A percentile compares a stretch with the other conserved stretches of the same genome.
Conservation (phyloP, 2,888 invertebrate species). For the Polyommatus iphigenia region DNA sequence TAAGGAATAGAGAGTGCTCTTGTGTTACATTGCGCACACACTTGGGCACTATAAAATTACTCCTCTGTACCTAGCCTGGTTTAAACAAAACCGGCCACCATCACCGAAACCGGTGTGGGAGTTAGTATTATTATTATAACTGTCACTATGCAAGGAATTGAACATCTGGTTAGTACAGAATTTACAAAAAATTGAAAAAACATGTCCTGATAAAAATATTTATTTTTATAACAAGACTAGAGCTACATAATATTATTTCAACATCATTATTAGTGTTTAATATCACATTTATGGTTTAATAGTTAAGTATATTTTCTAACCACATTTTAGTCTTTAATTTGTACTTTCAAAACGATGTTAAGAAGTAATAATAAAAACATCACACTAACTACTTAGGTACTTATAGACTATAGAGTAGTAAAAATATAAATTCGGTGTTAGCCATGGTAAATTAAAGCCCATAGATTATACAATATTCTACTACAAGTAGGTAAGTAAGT, state of each 20-base stretch:
- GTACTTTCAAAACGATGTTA: constrained; percentile 16
- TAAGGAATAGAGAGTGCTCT: no score
- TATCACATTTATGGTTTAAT: neutral
- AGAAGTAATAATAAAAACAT: neutral
- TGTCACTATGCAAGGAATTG: no score
- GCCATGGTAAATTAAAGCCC: neutral
- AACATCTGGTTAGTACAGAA: neutral
- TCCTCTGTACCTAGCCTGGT: no score
- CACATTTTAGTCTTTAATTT: constrained; percentile 32
- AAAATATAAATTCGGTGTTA: neutral
- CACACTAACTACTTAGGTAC: neutral
- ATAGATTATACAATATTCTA: neutral
- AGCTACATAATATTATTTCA: neutral
- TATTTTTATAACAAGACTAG: constrained; percentile 23
- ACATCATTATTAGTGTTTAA: neutral
- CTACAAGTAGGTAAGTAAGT: neutral
- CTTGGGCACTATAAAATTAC: no score
- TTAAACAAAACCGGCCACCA: no score
- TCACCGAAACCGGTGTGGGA: no score
- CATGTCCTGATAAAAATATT: neutral
- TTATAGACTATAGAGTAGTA: neutral
- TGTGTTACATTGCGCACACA: no score
- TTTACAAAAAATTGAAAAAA: neutral
- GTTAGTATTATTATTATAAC: no score
- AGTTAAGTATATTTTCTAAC: neutral